Conservation (phyloP, 2,797 vertebrate genomes). For the Acestrorhynchus altus region DNA sequence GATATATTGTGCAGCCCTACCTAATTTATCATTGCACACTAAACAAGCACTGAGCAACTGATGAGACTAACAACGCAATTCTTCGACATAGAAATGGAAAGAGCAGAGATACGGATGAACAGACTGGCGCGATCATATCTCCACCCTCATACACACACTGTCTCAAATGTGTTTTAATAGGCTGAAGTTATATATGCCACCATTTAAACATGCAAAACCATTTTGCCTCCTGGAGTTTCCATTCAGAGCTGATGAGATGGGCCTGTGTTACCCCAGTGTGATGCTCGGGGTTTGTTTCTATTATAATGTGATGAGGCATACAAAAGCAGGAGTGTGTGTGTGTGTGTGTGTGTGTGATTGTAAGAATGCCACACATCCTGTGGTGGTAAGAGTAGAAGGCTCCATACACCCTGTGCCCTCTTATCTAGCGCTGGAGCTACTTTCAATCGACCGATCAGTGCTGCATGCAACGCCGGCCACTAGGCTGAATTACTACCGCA, state of each 20-base stretch:
- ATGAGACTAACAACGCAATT: neutral
- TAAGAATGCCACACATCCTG: neutral
- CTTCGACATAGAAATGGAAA: neutral
- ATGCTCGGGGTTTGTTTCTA: too few relatives aligned
- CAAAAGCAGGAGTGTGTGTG: neutral
- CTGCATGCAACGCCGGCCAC: slow-evolving; percentile 52
- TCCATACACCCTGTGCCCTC: slow-evolving; percentile 74
- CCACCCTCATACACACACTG: neutral
- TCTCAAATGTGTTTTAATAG: neutral
- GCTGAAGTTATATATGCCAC: neutral
- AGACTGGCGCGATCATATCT: neutral
- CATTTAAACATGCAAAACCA: neutral
- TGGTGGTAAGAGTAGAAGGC: slow-evolving; percentile 43
- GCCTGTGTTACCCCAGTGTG: too few relatives aligned
- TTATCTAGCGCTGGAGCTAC: slow-evolving; percentile 71
- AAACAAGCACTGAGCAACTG: neutral
- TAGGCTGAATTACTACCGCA: slow-evolving; percentile 64
- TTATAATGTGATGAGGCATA: neutral
- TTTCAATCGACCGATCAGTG: slow-evolving; percentile 71
- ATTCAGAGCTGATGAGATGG: too few relatives aligned
- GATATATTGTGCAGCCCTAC: too few relatives aligned
- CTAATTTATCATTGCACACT: neutral
- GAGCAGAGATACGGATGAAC: neutral
- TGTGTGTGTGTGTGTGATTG: neutral
- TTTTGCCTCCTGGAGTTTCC: neutral